Conservation (phyloP, 1,140 invertebrate species). For the Trinorchestia longiramus region DNA sequence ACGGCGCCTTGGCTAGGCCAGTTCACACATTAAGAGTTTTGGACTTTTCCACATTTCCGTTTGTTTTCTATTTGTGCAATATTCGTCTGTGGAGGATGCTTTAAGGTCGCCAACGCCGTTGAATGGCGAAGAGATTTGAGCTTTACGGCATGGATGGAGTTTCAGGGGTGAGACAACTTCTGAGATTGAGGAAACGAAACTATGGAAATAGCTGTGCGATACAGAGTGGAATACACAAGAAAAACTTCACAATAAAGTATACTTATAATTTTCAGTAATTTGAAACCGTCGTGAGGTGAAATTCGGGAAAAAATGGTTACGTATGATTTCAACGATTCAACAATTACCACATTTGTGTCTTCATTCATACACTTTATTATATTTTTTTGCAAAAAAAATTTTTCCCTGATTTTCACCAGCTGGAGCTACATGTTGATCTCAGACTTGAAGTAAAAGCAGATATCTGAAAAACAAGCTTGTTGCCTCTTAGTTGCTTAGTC, state of each 20-base stretch:
- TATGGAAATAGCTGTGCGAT: not conserved
- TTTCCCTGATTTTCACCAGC: not conserved
- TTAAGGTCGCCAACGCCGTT: slow-evolving; percentile 45
- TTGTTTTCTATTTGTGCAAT: slow-evolving; percentile 55
- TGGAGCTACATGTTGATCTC: not conserved
- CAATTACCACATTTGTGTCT: too few species aligned
- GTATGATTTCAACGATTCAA: not conserved
- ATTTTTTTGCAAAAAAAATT: not conserved
- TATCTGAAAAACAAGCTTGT: not conserved
- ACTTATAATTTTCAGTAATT: not conserved
- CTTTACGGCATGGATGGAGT: slow-evolving; percentile 41
- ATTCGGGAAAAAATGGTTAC: not conserved
- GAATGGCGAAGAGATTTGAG: slow-evolving; percentile 48
- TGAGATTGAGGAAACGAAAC: slow-evolving; percentile 28
- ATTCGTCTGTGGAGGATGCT: slow-evolving; percentile 48
- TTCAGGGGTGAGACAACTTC: not conserved
- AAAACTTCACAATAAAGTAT: not conserved
- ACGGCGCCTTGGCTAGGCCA: not conserved
- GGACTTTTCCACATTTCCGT: slow-evolving; percentile 53
- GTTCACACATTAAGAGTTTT: slow-evolving; percentile 55
- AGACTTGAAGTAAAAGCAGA: not conserved
- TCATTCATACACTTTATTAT: not conserved
- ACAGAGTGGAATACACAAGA: not conserved
- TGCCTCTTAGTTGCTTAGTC: not conserved
- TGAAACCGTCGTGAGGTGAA: not conserved